Evolutionary conservation across 2,113 vertebrate genomes (phyloP).

Genomic region (Octodon degus): DNA sequence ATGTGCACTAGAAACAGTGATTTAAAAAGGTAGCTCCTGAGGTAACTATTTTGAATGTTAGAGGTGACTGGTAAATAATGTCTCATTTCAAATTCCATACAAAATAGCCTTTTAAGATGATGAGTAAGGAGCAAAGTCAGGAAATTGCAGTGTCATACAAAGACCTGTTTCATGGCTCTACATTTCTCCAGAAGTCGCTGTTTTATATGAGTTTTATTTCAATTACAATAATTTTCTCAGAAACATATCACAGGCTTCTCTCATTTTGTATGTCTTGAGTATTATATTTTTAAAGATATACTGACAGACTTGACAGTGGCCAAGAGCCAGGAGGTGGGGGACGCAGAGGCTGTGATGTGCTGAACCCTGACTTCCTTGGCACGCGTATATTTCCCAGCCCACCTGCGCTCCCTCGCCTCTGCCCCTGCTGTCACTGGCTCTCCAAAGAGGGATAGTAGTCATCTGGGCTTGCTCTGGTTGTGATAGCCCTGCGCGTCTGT

Average conservation of each 20-base stretch:
- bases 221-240: background rate
- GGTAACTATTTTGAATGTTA: conserved; percentile 46
- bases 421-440: background rate
- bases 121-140: conserved; percentile 35
- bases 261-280: background rate
- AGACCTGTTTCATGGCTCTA: background rate
- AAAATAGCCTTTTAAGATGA: conserved; percentile 31
- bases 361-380: background rate
- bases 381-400: background rate
- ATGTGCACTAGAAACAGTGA: background rate
- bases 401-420: background rate
- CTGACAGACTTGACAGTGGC: background rate
- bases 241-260: background rate
- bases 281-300: background rate
- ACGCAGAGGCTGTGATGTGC: background rate
- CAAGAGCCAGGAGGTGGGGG: background rate
- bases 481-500: background rate
- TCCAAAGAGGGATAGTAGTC: too few species aligned
- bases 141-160: conserved; percentile 25
- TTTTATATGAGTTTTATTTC: conserved; percentile 26
- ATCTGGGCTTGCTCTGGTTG: background rate
- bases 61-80: conserved; percentile 45
- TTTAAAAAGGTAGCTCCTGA: conserved; percentile 43
- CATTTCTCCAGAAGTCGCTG: background rate
- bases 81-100: conserved; percentile 46